Conservation (phyloP, 2,113 vertebrate species). For the Scomber colias region DNA sequence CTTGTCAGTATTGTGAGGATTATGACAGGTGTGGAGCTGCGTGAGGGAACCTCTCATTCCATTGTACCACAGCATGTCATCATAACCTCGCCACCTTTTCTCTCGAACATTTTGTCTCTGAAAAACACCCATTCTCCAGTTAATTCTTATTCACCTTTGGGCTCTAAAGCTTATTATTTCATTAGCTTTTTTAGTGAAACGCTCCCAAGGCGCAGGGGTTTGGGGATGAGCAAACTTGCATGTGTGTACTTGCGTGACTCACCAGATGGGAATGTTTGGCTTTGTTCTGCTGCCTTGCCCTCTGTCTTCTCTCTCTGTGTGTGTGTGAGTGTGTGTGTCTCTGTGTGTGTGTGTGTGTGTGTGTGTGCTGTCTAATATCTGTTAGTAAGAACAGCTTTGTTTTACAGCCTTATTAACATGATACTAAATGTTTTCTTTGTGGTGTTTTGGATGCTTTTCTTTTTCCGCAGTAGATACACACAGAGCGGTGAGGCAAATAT, state of each 20-base stretch:
- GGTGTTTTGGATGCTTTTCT: constrained; percentile 11
- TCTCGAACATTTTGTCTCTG: background rate
- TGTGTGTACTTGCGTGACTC: constrained; percentile 68
- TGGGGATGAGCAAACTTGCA: constrained; percentile 61
- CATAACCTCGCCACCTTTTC: background rate
- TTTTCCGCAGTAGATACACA: constrained; percentile 48
- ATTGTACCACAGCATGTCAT: constrained; percentile 12
- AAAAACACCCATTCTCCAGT: constrained; percentile 8
- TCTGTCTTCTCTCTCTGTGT: constrained; percentile 26
- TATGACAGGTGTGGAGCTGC: constrained; percentile 38
- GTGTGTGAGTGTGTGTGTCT: background rate
- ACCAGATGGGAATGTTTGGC: constrained; percentile 75
- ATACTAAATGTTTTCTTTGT: constrained; percentile 38
- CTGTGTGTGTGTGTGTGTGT: too few species aligned
- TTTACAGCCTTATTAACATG: constrained; percentile 44
- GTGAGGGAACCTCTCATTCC: constrained; percentile 35
- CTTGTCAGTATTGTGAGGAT: constrained; percentile 11
- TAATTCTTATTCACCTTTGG: constrained; percentile 30
- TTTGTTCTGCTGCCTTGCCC: constrained; percentile 65
- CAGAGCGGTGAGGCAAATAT: background rate
- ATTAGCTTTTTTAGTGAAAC: constrained; percentile 21
- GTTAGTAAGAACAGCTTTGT: background rate
- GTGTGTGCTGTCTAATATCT: constrained; percentile 21
- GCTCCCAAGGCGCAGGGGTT: constrained; percentile 35
- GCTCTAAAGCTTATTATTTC: constrained; percentile 36